A percentile compares a stretch with the other conserved stretches of the same genome.
Conservation (phyloP, 1,140 invertebrate genomes). For the Aphelinus certus region DNA sequence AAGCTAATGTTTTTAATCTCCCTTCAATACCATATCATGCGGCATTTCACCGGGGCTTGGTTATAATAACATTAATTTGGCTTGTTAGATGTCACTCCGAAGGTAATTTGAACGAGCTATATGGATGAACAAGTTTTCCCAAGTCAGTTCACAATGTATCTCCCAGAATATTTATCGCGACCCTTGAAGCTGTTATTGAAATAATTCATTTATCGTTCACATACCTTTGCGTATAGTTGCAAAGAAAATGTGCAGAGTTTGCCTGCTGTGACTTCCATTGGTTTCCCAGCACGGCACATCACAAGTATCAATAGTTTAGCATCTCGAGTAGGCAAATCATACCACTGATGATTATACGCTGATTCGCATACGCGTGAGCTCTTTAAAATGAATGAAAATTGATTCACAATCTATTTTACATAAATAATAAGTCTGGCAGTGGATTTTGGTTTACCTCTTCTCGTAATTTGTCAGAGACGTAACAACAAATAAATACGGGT, state of each 20-base stretch:
- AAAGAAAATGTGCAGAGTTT: slow-evolving; percentile 31
- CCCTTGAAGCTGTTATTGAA: too few relatives aligned
- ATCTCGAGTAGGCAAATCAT: slow-evolving; percentile 17
- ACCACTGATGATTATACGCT: slow-evolving; percentile 29
- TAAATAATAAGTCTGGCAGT: too few relatives aligned
- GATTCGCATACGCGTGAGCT: slow-evolving; percentile 5
- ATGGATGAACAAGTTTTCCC: too few relatives aligned
- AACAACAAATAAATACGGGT: slow-evolving; percentile 31
- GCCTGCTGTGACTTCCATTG: slow-evolving; percentile 28
- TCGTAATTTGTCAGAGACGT: slow-evolving; percentile 26
- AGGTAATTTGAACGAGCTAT: too few relatives aligned
- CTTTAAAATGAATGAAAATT: too few relatives aligned
- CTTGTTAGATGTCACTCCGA: too few relatives aligned
- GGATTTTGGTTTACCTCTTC: slow-evolving; percentile 29
- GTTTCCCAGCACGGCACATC: slow-evolving; percentile 16
- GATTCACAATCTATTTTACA: too few relatives aligned
- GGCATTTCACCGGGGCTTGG: too few relatives aligned
- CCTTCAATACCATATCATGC: too few relatives aligned
- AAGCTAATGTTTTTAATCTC: too few relatives aligned
- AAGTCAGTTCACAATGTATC: slow-evolving; percentile 11
- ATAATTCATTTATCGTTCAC: not conserved
- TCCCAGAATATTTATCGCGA: too few relatives aligned
- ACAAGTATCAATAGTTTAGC: slow-evolving; percentile 12
- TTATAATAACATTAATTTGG: too few relatives aligned
- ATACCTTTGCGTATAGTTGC: slow-evolving; percentile 18